A percentile compares a stretch with the other conserved stretches of the same genome.
phyloP scores from a whole-genome alignment of 2,888 invertebrate species.

The Clepsis dumicolana region DNA sequence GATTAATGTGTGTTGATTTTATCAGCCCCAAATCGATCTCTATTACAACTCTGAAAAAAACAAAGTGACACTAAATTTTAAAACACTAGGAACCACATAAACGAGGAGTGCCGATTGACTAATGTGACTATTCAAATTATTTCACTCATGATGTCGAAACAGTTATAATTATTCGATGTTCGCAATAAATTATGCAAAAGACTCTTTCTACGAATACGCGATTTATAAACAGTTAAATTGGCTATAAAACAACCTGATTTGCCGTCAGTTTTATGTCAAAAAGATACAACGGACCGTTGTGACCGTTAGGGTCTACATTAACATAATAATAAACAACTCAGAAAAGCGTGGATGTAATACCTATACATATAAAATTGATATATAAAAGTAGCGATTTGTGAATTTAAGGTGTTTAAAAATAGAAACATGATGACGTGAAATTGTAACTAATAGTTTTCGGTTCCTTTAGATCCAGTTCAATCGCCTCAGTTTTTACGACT shows the following conservation, averaged over 20 bases:
- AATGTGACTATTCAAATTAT: constrained; percentile 38
- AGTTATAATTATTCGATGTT: constrained; percentile 43
- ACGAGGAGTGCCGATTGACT: constrained; percentile 29
- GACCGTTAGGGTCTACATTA: constrained; percentile 65
- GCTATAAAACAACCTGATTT: constrained; percentile 45
- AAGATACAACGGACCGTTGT: constrained; percentile 51
- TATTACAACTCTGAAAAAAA: constrained; percentile 30
- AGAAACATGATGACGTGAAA: not conserved
- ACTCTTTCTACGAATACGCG: constrained; percentile 31
- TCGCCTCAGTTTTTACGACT: not conserved
- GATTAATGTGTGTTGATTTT: constrained; percentile 33
- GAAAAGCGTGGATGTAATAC: not conserved
- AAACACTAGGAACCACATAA: constrained; percentile 19
- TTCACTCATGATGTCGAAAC: constrained; percentile 29
- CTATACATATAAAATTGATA: too few relatives aligned
- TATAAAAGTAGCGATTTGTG: not conserved
- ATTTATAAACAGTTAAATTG: constrained; percentile 47
- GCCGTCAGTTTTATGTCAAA: constrained; percentile 55
- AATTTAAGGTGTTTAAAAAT: not conserved
- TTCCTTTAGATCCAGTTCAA: not conserved
- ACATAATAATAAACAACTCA: constrained; percentile 50
- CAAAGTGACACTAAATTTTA: constrained; percentile 22
- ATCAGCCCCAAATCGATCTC: constrained; percentile 34
- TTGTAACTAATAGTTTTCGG: not conserved
- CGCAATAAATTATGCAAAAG: constrained; percentile 43